Base-by-base conservation (phyloP, 1,140 invertebrate species). In the Micrasema minimum region DNA sequence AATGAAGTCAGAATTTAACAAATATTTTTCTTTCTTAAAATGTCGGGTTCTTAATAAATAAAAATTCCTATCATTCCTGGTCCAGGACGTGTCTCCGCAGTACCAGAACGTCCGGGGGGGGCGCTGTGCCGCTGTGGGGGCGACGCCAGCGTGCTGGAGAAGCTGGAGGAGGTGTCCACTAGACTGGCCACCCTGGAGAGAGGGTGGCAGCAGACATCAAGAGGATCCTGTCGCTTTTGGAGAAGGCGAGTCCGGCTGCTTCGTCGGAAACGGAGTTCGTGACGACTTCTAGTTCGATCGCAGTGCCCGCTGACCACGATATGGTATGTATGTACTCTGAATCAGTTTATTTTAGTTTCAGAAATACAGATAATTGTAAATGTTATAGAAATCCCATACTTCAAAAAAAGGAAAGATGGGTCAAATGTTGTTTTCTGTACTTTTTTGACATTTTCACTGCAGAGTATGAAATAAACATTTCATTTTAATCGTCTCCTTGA, bases 151-250 rank as follows among this genome's bases (percentile, higher is more conserved):
- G 79, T 85, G 18, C 69, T 83, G 65, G 80, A 81, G 31, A 77
- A 90, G 76, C 86, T 92, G 77, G 90, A 92, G 69, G 87, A 89
- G 69, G 79, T 92, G 18, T 86, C 87, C 70, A 85, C 85, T 69
- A 87, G 88, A 72, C 85, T 90, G 20, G 82, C 85, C 7, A 83
- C 86, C 9, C 78, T 92, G 65, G 90, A 92, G 75, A 84, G 85
- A 37, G 87, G 89, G 86, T 92, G 74, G 87, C 88, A 1, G 84
- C 85, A 1, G 90, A 92, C 72, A 87, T 92, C 66, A 85, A 87
- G 73, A 82, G 88, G 66, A 92, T 92, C 59, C 78, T 92, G 75
- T 84, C 85, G 23, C 77, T 92, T 68, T 80, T 92, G 51, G 55
- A 69, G 57, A 85, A 86, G 55, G 85, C 85, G 69, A 78, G 87